Evolutionary conservation across 1,140 invertebrate species (phyloP), one percentile per base, ranked within the genome.

Genomic region (Glossosoma conforme): DNA sequence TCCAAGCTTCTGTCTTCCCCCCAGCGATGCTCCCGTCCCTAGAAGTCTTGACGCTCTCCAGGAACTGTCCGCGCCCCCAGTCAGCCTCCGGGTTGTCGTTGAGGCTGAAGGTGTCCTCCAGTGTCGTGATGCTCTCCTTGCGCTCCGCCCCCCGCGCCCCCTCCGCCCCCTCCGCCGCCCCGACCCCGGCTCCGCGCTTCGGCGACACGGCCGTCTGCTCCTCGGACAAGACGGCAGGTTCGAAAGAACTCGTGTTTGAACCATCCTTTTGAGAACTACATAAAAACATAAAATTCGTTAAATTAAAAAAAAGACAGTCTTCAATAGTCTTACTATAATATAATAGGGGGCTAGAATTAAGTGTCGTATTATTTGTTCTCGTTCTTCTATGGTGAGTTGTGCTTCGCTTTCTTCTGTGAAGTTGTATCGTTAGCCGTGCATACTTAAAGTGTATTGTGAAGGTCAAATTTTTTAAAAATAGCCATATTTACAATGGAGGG

Each of bases 71-170:
- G 19, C 51, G 21, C 10, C 48, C 46, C 56, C 56, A 58, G 17
- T 58, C 56, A 18, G 19, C 32, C 43, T 74, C 72, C 1, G 62
- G 63, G 0, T 60, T 65, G 18, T 73, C 69, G 32, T 75, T 75
- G 6, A 72, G 70, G 43, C 70, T 73, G 2, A 73, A 59, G 0
- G 69, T 70, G 32, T 74, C 72, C 37, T 72, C 72, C 1, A 72
- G 56, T 0, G 70, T 75, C 13, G 66, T 68, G 8, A 68, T 66
- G 38, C 69, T 71, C 21, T 64, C 63, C n/a, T 65, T 61, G 0
- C 67, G 59, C 2, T 63, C 21, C 0, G 69, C 20, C 8, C 33
- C 24, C 9, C 43, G 32, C 8, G 53, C 36, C 1, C 24, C 14
- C 2, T 40, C 18, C 9, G 45, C 48, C n/a, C n/a, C 22, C 51